These are phyloP conservation scores for Apogon hyalosoma DNA, from an alignment of 2,797 vertebrate genomes.

Conservation along the genomic window DNA sequence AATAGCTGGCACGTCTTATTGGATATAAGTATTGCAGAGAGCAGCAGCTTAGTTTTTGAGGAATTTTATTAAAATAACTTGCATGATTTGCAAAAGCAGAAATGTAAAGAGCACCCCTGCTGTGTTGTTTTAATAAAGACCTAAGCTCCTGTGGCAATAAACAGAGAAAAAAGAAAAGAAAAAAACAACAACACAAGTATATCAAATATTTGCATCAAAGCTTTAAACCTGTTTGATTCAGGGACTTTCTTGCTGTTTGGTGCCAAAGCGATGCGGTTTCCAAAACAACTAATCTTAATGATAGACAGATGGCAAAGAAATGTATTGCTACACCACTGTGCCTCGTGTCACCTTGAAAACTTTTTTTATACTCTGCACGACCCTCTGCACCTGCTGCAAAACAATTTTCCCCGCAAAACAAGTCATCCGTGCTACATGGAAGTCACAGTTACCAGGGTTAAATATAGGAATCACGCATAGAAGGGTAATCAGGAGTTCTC, in stretches of 20 bases:
- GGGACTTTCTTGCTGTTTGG: constrained; percentile 20
- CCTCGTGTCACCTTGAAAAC: constrained; percentile 77
- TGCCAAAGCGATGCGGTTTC: constrained; percentile 33
- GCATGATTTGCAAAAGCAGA: not conserved
- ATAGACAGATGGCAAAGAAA: constrained; percentile 73
- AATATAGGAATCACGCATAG: constrained; percentile 73
- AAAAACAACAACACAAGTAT: constrained; percentile 3
- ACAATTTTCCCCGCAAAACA: constrained; percentile 49
- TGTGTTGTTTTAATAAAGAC: not conserved
- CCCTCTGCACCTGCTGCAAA: constrained; percentile 72
- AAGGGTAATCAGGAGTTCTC: constrained; percentile 74
- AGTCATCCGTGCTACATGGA: constrained; percentile 50
- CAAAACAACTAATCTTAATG: constrained; percentile 63
- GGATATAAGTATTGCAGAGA: constrained; percentile 3
- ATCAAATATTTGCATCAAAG: constrained; percentile 12
- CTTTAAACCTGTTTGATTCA: constrained; percentile 32
- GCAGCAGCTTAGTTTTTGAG: not conserved
- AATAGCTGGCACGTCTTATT: constrained; percentile 22
- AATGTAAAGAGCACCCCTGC: not conserved
- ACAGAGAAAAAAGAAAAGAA: constrained; percentile 4
- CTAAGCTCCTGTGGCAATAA: not conserved
- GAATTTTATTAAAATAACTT: not conserved
- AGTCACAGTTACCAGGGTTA: constrained; percentile 69
- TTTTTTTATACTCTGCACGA: constrained; percentile 56
- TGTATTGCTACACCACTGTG: constrained; percentile 49